Evolutionary conservation across 2,888 invertebrate species (phyloP), one percentile per base, ranked within the genome.

Genomic region (Platyscelio sp.): DNA sequence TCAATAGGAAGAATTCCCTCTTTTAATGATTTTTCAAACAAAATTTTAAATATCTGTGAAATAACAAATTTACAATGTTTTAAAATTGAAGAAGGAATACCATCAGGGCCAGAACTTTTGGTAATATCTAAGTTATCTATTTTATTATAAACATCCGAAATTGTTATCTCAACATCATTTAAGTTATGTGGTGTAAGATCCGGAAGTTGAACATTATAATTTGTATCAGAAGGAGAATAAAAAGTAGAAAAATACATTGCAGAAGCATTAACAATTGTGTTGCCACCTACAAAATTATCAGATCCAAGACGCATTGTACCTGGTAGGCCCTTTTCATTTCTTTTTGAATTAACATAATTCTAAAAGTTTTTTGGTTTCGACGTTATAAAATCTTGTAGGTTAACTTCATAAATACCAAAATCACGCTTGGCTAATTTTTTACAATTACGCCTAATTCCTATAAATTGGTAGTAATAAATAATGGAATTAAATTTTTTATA

Each of bases 91-190:
- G 51, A 22, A 4, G 51, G 51, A 18, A 60, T 33, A 33, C 60
- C 60, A 33, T 60, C 60, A 60, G 60, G 60, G 7, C 60, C 60
- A 3, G 60, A 4, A 29, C 60, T 33, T 9, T 33, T 60, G 27
- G 22, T 18, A n/a, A 29, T n/a, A 60, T 60, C 60, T 33, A 60
- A n/a, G 6, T 33, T 33, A 26, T 33, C 24, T 18, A 60, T 60
- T 33, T 29, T 18, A 1, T 11, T 3, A 29, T 33, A 60, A 20
- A 60, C 24, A 27, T 60, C 33, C 3, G 13, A 4, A 3, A 60
- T 7, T 33, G 60, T 24, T 7, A 60, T 60, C 3, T 60, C 33
- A 20, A 60, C 11, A 9, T 7, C 11, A 29, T 18, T 60, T 9
- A 60, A 24, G 15, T 26, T 54, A 13, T 26, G 11, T 13, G 24